phyloP scores from a whole-genome alignment of 2,113 vertebrate species.

The Leucoraja erinaceus region DNA sequence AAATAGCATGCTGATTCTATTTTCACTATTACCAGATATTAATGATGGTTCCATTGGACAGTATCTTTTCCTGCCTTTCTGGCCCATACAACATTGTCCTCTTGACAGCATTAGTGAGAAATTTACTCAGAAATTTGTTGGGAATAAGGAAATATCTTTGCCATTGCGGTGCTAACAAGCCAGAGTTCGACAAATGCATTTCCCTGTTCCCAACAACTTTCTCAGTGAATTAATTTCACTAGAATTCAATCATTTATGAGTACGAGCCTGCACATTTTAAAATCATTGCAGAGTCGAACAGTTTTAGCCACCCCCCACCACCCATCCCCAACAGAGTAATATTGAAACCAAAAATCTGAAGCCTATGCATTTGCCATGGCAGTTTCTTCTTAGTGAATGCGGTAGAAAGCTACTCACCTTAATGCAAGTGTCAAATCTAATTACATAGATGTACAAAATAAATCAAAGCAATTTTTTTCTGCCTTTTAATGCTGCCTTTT shows the following conservation, averaged over 20 bases:
- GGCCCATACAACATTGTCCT: not conserved
- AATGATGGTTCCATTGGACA: not conserved
- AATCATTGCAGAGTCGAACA: not conserved
- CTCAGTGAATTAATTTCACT: not conserved
- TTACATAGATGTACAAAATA: not conserved
- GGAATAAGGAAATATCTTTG: too few relatives aligned
- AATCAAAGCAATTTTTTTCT: conserved; percentile 10
- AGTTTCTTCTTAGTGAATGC: not conserved
- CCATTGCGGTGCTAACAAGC: not conserved
- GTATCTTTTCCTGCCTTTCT: not conserved
- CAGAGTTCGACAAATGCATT: not conserved
- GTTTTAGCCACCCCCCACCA: too few relatives aligned
- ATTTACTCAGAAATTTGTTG: too few relatives aligned
- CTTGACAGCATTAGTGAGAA: not conserved
- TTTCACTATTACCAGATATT: not conserved
- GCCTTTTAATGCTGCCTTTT: not conserved
- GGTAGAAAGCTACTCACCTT: not conserved
- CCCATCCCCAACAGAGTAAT: not conserved
- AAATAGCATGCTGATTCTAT: not conserved
- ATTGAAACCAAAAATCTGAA: not conserved
- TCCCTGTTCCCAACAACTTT: not conserved
- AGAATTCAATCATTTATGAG: not conserved
- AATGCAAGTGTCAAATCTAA: conserved; percentile 23
- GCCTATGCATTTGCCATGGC: not conserved
- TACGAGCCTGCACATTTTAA: not conserved